phyloP scores from a whole-genome alignment of 2,113 vertebrate genomes.

The Amia ocellicauda region DNA sequence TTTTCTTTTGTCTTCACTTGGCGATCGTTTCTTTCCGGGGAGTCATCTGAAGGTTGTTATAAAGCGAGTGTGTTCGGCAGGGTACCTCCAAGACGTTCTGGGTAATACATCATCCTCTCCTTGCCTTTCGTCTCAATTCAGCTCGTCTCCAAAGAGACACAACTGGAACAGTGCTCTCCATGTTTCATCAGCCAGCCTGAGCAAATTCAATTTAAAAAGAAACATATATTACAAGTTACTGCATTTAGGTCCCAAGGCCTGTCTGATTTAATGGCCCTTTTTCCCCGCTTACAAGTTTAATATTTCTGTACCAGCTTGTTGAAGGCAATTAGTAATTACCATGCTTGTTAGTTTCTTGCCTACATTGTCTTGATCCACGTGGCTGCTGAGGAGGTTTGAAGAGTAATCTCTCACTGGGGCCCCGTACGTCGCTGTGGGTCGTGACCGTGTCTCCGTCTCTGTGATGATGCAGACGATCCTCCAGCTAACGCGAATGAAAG shows the following conservation, averaged over 20 bases:
- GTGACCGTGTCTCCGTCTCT: no score
- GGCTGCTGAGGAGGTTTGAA: no score
- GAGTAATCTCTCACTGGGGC: no score
- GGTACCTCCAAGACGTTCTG: neutral
- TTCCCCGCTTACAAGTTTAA: neutral
- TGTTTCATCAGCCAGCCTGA: neutral
- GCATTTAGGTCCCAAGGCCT: neutral
- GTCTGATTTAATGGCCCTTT: neutral
- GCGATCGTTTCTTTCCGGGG: neutral
- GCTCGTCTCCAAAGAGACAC: neutral
- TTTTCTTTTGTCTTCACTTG: no score
- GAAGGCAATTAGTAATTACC: neutral
- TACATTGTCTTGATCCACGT: no score
- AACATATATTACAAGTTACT: neutral
- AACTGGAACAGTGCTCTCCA: constrained; percentile 1
- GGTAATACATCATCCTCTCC: neutral
- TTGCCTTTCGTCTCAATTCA: neutral
- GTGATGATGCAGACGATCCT: no score
- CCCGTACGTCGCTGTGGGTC: no score
- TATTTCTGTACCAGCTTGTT: neutral
- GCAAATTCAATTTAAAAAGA: constrained; percentile 9
- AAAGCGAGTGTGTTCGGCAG: neutral
- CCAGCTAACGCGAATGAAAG: no score
- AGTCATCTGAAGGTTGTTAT: constrained; percentile 12
- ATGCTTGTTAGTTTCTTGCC: neutral